These are phyloP conservation scores for Sminthurinus aureus DNA, from an alignment of 2,888 invertebrate genomes.

Conservation along the genomic window DNA sequence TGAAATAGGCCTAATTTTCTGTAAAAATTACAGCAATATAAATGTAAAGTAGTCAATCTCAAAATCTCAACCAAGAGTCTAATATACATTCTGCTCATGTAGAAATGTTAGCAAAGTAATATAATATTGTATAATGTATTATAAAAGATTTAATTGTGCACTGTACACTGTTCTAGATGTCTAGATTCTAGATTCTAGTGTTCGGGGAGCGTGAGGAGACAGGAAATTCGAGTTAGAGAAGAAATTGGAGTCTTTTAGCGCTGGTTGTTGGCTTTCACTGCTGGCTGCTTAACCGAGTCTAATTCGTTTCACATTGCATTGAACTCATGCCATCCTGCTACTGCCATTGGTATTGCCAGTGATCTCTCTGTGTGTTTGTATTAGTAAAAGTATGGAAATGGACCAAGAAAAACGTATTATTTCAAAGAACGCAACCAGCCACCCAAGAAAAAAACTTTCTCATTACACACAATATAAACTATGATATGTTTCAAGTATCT, in stretches of 20 bases:
- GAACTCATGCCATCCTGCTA: neutral
- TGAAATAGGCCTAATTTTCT: too few relatives aligned
- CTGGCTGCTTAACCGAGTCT: constrained; percentile 22
- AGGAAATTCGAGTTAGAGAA: neutral
- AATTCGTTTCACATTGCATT: neutral
- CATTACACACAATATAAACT: neutral
- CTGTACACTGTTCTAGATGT: too few relatives aligned
- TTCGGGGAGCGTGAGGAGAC: too few relatives aligned
- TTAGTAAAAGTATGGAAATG: neutral
- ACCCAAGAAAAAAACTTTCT: neutral
- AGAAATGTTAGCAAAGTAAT: too few relatives aligned
- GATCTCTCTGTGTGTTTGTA: neutral
- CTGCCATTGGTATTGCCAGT: neutral
- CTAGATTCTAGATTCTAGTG: too few relatives aligned
- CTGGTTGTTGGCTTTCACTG: neutral
- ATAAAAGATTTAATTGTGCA: too few relatives aligned
- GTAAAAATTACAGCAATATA: too few relatives aligned
- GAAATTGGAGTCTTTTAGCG: neutral
- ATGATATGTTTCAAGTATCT: too few relatives aligned
- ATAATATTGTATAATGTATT: too few relatives aligned
- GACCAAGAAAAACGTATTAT: neutral
- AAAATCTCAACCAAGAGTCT: too few relatives aligned
- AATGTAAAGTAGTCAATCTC: too few relatives aligned
- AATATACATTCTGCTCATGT: too few relatives aligned
- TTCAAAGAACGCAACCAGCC: neutral